Evolutionary conservation across 2,113 vertebrate genomes (phyloP), one percentile per base, ranked within the genome.

Genomic region (Falcunculus frontatus): DNA sequence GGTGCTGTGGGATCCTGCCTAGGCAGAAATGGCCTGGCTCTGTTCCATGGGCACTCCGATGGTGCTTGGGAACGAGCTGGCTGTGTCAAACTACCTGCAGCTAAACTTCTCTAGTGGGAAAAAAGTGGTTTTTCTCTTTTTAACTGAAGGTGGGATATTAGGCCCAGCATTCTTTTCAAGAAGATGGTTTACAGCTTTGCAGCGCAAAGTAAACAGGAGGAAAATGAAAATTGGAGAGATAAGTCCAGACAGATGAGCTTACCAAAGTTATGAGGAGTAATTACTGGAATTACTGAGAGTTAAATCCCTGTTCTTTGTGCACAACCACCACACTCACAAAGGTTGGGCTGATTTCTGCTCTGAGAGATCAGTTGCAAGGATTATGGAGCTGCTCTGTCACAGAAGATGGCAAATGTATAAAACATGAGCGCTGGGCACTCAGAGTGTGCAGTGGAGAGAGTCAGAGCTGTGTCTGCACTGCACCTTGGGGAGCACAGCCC

Each of bases 31-130:
- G 47, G 21, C 1, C 7, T 20, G 29, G 50, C 35, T 64, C n/a
- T 60, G 56, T 26, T 20, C 14, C 8, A 4, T 0, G 22, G 52
- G 29, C 21, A 6, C 44, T 14, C 56, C 5, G 0, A 5, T 10
- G 12, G 47, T 12, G 57, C 64, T 25, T 20, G 44, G 69, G 44
- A 15, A 10, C 0, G 3, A 53, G 49, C 20, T 16, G 64, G 49
- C 30, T 15, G 16, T 4, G 53, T 53, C 73, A 84, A 13, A 15
- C 63, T 3, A 0, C 56, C 26, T 37, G 41, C 60, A 30, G 56
- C 12, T 39, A 13, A 39, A n/a, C 20, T 77, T 60, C 33, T 69
- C 18, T 3, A 9, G 13, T 2, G 8, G 22, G 63, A 53, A 60
- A 39, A 33, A n/a, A 60, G 35, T 13, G 4, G 0, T 15, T 44